Conservation (phyloP, 2,888 invertebrate species). For the Periphyllus acericola region DNA sequence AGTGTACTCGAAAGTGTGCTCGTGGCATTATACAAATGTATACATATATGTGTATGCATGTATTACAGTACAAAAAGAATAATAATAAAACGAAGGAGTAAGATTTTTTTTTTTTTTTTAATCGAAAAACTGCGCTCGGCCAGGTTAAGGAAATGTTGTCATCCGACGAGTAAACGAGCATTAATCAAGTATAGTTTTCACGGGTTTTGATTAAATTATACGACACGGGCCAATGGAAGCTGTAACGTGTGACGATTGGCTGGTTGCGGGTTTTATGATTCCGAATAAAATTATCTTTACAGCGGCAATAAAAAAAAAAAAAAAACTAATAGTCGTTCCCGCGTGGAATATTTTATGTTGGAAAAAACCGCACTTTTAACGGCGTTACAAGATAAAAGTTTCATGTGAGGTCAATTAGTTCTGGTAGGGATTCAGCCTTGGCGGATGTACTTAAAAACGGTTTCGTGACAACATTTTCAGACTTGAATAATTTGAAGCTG, state of each 20-base stretch:
- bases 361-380: conserved; percentile 53
- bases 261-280: conserved; percentile 45
- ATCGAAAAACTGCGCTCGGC: background rate
- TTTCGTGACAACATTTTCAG: conserved; percentile 26
- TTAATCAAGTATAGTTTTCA: conserved; percentile 37
- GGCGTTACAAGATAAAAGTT: conserved; percentile 48
- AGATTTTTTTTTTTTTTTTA: background rate
- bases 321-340: conserved; percentile 2
- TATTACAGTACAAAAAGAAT: background rate
- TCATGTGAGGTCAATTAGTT: conserved; percentile 51
- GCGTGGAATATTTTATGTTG: conserved; percentile 23
- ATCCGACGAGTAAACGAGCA: background rate
- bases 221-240: conserved; percentile 48
- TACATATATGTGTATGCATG: too few species aligned
- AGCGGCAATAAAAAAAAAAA: conserved; percentile 47
- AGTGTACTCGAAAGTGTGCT: background rate
- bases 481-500: background rate
- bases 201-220: conserved; percentile 51
- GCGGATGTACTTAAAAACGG: conserved; percentile 28
- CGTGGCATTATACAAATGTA: too few species aligned
- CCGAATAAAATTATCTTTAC: conserved; percentile 60
- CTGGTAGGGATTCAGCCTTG: conserved; percentile 41
- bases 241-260: conserved; percentile 38
- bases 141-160: background rate
- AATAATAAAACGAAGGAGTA: background rate